Conservation (phyloP, 2,113 vertebrate genomes). For the Podarcis raffonei region DNA sequence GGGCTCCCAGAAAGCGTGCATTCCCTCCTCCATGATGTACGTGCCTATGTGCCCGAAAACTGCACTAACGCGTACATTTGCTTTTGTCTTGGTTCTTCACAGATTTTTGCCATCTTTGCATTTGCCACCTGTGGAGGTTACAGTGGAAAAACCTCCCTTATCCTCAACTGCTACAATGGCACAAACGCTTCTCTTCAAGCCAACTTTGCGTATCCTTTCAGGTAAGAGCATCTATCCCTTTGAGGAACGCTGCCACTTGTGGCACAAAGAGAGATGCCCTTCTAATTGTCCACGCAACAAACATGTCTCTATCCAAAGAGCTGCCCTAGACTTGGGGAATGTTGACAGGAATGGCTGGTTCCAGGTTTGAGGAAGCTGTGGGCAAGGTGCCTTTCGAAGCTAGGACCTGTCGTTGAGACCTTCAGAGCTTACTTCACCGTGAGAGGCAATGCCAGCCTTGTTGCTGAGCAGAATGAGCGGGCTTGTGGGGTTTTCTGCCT, state of each 20-base stretch:
- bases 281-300: neutral
- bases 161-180: accelerated
- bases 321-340: too few species aligned
- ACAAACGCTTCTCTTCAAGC: neutral
- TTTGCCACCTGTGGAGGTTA: conserved; percentile 80
- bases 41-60: neutral
- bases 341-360: neutral
- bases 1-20: neutral
- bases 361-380: neutral
- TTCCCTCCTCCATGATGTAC: neutral
- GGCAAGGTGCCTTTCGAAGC: neutral
- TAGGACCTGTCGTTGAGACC: neutral
- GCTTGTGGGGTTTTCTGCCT: too few species aligned
- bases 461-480: too few species aligned
- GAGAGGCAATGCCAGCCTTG: too few species aligned
- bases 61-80: neutral
- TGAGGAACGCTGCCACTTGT: neutral
- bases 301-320: neutral
- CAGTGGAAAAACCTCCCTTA: conserved; percentile 65
- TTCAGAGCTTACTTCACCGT: neutral
- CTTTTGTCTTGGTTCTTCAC: conserved; percentile 25
- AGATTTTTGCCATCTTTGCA: conserved; percentile 81
- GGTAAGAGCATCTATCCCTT: neutral
- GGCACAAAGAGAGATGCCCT: neutral
- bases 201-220: conserved; percentile 17